Evolutionary conservation across 2,113 vertebrate genomes (phyloP).

Genomic region (Melanocharis versteri): DNA sequence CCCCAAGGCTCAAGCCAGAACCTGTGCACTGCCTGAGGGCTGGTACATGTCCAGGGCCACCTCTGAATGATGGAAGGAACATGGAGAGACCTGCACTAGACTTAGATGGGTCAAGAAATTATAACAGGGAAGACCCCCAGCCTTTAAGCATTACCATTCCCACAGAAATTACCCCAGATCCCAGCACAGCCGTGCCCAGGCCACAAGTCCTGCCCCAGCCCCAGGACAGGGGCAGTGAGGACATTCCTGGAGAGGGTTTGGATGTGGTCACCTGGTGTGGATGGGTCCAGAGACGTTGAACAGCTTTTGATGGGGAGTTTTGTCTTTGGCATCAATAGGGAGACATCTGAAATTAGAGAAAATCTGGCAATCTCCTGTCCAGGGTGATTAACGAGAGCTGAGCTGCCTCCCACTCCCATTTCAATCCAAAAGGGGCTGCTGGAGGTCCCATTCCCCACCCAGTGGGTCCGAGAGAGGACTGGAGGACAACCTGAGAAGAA

Average conservation of each 20-base stretch:
- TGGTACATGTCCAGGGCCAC: not conserved
- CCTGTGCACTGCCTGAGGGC: not conserved
- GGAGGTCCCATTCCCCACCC: not conserved
- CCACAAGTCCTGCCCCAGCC: not conserved
- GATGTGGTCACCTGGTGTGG: not conserved
- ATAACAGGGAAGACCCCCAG: not conserved
- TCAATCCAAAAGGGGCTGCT: not conserved
- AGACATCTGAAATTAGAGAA: not conserved
- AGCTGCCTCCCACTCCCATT: not conserved
- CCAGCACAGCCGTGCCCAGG: not conserved
- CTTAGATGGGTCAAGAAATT: not conserved
- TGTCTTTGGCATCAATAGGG: not conserved
- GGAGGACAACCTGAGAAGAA: not conserved
- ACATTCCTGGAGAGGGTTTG: not conserved
- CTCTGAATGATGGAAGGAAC: not conserved
- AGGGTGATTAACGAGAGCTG: rapidly evolving
- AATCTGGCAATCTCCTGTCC: not conserved
- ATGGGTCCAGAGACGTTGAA: not conserved
- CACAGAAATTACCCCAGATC: not conserved
- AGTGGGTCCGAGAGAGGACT: not conserved
- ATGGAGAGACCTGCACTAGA: not conserved
- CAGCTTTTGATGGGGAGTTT: not conserved
- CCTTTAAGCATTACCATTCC: rapidly evolving
- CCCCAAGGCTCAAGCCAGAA: not conserved
- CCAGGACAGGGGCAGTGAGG: not conserved